Conservation (phyloP, 2,888 invertebrate species). For the Baccha elongata region DNA sequence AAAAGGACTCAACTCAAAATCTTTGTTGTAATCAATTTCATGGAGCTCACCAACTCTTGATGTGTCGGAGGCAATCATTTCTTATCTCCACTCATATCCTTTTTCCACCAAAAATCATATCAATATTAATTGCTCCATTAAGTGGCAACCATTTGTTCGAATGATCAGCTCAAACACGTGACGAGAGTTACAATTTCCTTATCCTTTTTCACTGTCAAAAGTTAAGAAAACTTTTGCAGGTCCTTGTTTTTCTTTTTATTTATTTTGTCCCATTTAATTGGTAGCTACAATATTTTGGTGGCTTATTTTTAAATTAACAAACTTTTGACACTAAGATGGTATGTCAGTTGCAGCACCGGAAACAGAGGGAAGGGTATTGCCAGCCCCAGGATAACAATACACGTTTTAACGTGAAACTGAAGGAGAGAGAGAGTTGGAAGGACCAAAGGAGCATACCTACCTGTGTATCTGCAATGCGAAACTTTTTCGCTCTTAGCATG, state of each 20-base stretch:
- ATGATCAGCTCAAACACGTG: constrained; percentile 49
- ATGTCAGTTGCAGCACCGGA: constrained; percentile 29
- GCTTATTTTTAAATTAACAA: constrained; percentile 58
- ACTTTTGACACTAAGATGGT: constrained; percentile 44
- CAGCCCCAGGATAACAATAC: constrained; percentile 25
- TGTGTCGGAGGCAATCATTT: constrained; percentile 27
- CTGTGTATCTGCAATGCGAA: constrained; percentile 70
- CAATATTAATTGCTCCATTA: constrained; percentile 68
- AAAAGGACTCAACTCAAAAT: constrained; percentile 11
- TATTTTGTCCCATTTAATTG: constrained; percentile 7
- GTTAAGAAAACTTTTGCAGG: neutral
- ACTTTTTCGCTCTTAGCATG: constrained; percentile 61
- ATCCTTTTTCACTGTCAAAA: constrained; percentile 14
- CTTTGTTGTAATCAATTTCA: constrained; percentile 57
- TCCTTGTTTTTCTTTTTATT: neutral
- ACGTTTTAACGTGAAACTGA: neutral
- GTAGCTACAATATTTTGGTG: constrained; percentile 10
- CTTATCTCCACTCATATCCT: constrained; percentile 19
- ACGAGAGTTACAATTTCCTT: constrained; percentile 25
- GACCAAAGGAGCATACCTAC: too few species aligned
- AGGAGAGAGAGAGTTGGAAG: too few species aligned
- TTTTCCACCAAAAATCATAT: constrained; percentile 61
- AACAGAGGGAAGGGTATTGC: neutral
- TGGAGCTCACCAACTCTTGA: constrained; percentile 24
- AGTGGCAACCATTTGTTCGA: constrained; percentile 51